Evolutionary conservation across 2,113 vertebrate genomes (phyloP).

Genomic region (Sander vitreus): DNA sequence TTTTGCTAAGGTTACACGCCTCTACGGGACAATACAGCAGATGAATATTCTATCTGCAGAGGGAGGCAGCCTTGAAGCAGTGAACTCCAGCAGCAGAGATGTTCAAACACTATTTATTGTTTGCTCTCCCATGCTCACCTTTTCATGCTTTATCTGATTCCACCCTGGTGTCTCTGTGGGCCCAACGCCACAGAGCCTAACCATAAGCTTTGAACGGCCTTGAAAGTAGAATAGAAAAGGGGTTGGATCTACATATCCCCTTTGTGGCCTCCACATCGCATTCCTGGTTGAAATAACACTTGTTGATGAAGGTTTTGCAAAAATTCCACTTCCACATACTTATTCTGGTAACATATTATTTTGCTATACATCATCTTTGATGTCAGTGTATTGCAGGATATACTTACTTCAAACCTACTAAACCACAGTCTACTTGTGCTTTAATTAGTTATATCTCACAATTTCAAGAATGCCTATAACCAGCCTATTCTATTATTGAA

Average conservation of each 20-base stretch:
- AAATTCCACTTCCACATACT: no score
- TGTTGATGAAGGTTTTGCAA: neutral
- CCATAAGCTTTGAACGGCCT: conserved; percentile 64
- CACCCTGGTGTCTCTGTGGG: conserved; percentile 46
- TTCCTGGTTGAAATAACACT: conserved; percentile 15
- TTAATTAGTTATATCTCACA: neutral
- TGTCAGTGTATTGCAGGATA: neutral
- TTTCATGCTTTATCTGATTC: conserved; percentile 69
- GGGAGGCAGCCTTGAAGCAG: conserved; percentile 70
- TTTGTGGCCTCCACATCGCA: neutral
- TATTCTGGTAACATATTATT: neutral
- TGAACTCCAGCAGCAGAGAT: conserved; percentile 63
- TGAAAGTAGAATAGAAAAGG: conserved; percentile 51
- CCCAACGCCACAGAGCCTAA: conserved; percentile 39
- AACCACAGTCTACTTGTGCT: neutral
- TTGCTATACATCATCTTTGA: neutral
- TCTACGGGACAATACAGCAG: conserved; percentile 59
- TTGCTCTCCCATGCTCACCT: conserved; percentile 70
- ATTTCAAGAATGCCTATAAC: neutral
- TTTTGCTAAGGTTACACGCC: conserved; percentile 60
- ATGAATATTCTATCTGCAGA: conserved; percentile 73
- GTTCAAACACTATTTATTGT: conserved; percentile 74
- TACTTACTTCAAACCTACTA: neutral
- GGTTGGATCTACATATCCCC: conserved; percentile 28
- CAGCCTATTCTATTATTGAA: neutral